Conservation (phyloP, 2,113 vertebrate genomes). For the Herpailurus yagouaroundi region DNA sequence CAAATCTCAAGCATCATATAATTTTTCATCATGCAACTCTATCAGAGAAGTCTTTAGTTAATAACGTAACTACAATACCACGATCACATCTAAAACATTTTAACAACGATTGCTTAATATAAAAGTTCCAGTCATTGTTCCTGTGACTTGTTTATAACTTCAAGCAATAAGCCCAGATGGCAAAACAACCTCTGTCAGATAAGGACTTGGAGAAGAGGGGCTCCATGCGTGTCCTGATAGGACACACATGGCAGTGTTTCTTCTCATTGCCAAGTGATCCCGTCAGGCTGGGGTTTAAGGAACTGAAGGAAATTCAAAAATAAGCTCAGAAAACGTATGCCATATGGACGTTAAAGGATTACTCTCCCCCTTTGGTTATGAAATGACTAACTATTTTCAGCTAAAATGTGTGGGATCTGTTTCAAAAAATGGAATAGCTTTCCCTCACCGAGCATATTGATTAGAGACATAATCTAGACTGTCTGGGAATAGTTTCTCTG, state of each 20-base stretch:
- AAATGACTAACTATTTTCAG: slow-evolving; percentile 70
- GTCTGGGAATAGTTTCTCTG: slow-evolving; percentile 68
- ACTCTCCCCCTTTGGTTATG: slow-evolving; percentile 72
- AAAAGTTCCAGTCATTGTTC: background rate
- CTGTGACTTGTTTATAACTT: background rate
- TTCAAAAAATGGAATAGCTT: slow-evolving; percentile 70
- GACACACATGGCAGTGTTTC: background rate
- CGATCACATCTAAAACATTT: slow-evolving; percentile 8
- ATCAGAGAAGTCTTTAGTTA: background rate
- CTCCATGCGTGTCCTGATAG: background rate
- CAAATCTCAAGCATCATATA: background rate
- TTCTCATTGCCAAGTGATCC: background rate
- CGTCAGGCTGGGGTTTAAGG: background rate
- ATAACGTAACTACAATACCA: background rate
- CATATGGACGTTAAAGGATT: slow-evolving; percentile 60
- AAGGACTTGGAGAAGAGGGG: background rate
- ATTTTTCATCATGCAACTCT: background rate
- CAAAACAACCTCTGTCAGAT: background rate
- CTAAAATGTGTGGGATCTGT: slow-evolving; percentile 69
- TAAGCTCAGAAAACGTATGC: slow-evolving; percentile 45
- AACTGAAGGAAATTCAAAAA: background rate
- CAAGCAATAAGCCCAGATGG: background rate
- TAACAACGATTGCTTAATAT: background rate
- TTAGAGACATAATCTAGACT: slow-evolving; percentile 56
- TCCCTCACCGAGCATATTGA: slow-evolving; percentile 62